These are phyloP conservation scores for Sphyrna mokarran DNA, from an alignment of 2,113 vertebrate species.

Conservation along the genomic window DNA sequence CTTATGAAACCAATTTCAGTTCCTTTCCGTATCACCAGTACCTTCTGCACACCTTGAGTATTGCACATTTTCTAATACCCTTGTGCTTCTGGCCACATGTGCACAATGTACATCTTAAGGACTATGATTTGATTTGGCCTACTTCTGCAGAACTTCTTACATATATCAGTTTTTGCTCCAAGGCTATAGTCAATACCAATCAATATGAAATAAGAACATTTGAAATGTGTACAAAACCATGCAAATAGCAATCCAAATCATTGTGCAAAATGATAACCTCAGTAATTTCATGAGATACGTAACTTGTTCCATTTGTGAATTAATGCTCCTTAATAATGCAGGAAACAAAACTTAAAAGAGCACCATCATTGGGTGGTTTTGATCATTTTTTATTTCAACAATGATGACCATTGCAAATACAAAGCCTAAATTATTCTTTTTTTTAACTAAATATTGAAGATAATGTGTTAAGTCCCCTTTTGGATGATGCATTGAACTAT, in stretches of 20 bases:
- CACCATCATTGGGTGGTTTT: not conserved
- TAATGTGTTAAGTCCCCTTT: not conserved
- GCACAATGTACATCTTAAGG: not conserved
- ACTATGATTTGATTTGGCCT: not conserved
- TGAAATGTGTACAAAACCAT: constrained; percentile 47
- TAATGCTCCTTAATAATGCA: constrained; percentile 44
- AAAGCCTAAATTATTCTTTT: not conserved
- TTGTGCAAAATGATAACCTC: constrained; percentile 50
- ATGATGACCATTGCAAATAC: constrained; percentile 43
- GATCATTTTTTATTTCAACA: constrained; percentile 46
- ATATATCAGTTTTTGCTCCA: not conserved
- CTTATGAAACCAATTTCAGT: not conserved
- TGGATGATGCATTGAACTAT: not conserved
- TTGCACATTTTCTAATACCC: not conserved
- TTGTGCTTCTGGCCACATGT: not conserved
- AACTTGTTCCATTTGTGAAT: constrained; percentile 48
- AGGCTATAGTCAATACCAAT: not conserved
- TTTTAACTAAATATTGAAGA: not conserved
- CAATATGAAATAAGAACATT: constrained; percentile 42
- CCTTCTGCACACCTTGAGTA: not conserved
- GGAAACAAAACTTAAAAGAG: constrained; percentile 44
- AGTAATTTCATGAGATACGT: constrained; percentile 53
- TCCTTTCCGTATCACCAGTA: not conserved
- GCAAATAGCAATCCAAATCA: constrained; percentile 49
- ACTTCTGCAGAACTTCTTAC: not conserved